Evolutionary conservation across 92 coral and sea anemone genomes (phyloP).

Genomic region (Heliopora coerulea): DNA sequence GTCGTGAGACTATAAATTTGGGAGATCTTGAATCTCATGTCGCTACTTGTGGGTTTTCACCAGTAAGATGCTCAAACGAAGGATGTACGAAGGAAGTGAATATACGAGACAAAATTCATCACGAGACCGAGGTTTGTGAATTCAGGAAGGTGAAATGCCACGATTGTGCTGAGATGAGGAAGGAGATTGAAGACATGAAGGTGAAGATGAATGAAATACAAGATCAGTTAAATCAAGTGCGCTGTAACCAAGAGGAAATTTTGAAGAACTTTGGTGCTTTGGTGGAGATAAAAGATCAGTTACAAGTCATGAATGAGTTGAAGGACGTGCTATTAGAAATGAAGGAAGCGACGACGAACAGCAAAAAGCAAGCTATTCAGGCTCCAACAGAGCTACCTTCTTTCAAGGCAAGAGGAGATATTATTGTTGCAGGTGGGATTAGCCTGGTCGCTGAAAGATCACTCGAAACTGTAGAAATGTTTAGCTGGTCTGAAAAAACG

Average conservation of each 20-base stretch:
- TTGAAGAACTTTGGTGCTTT: too few relatives aligned
- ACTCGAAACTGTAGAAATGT: slow-evolving; percentile 1
- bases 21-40: slow-evolving; percentile 43
- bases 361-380: neutral
- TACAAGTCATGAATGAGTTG: too few relatives aligned
- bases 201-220: slow-evolving; percentile 7
- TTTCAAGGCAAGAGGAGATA: neutral
- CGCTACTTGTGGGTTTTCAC: slow-evolving; percentile 45
- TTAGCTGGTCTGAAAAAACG: neutral
- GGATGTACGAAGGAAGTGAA: slow-evolving; percentile 43
- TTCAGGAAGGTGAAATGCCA: too few relatives aligned
- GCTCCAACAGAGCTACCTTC: neutral
- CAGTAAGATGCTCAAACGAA: slow-evolving; percentile 43
- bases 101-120: slow-evolving; percentile 36
- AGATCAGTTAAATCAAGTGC: too few relatives aligned
- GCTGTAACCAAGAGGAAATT: too few relatives aligned
- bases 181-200: slow-evolving; percentile 2
- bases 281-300: too few relatives aligned
- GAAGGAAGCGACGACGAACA: neutral
- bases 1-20: slow-evolving; percentile 32
- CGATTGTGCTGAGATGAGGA: neutral
- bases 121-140: too few relatives aligned
- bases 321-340: too few relatives aligned
- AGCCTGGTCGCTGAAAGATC: neutral
- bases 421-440: neutral